Evolutionary conservation across 2,797 vertebrate species (phyloP).

Genomic region (Betta splendens): DNA sequence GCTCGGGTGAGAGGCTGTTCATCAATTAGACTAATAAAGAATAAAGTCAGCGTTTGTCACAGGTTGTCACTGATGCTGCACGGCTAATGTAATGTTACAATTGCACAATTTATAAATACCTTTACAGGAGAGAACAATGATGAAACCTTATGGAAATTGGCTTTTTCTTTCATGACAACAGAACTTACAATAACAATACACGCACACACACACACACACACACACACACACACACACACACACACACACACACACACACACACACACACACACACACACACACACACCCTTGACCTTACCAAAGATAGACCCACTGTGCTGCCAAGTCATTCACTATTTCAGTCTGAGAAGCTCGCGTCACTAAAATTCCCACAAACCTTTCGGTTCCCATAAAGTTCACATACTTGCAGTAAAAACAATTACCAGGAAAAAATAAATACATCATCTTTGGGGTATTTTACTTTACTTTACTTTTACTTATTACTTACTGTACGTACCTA

Average conservation of each 20-base stretch:
- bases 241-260: neutral
- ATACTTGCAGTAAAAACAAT: neutral
- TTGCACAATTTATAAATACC: too few species aligned
- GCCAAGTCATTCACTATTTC: constrained; percentile 62
- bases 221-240: neutral
- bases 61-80: too few species aligned
- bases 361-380: constrained; percentile 72
- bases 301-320: constrained; percentile 58
- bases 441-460: neutral
- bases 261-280: constrained; percentile 25
- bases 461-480: too few species aligned
- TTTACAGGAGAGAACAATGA: too few species aligned
- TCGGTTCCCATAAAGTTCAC: constrained; percentile 24
- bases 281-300: constrained; percentile 28
- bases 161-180: too few species aligned
- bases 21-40: neutral
- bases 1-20: constrained; percentile 62
- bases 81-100: too few species aligned
- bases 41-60: too few species aligned
- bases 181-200: too few species aligned
- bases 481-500: too few species aligned
- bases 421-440: neutral
- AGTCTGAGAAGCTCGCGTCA: constrained; percentile 69
- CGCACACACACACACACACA: too few species aligned
- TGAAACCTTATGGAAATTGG: too few species aligned